phyloP scores from a whole-genome alignment of 2,888 invertebrate species.

The Lissocephala sabroskyi region DNA sequence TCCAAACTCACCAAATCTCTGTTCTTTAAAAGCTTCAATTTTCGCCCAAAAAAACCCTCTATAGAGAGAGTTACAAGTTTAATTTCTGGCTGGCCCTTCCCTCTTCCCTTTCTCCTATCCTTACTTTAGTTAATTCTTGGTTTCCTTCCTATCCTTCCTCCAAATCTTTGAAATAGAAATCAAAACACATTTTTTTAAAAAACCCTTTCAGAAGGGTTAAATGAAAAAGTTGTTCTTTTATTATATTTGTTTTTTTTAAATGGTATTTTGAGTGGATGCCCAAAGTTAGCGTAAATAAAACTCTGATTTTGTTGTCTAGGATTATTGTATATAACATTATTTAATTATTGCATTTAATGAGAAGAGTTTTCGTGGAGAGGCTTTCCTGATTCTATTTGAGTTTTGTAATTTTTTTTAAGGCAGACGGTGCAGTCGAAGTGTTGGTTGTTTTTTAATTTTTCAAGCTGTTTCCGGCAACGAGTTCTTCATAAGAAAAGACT shows the following conservation, averaged over 20 bases:
- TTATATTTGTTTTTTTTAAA: constrained; percentile 34
- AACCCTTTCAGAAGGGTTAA: no score
- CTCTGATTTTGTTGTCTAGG: constrained; percentile 11
- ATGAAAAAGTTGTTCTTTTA: constrained; percentile 5
- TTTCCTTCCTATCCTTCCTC: no score
- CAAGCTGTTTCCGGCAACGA: background rate
- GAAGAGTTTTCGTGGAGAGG: constrained; percentile 17
- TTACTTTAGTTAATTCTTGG: no score
- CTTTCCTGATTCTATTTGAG: constrained; percentile 8
- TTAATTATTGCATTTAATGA: constrained; percentile 28
- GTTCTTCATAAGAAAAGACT: background rate
- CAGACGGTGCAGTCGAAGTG: constrained; percentile 55
- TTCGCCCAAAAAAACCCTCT: no score
- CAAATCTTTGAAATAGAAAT: no score
- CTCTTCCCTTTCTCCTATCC: no score
- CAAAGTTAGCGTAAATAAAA: constrained; percentile 41
- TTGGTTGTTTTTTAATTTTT: constrained; percentile 7
- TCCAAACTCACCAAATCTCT: no score
- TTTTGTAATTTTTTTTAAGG: constrained; percentile 35
- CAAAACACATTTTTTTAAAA: no score
- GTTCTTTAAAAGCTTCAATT: no score
- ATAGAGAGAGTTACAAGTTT: no score
- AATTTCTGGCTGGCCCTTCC: no score
- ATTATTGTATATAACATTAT: constrained; percentile 31
- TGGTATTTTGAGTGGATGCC: constrained; percentile 34